A percentile compares a stretch with the other conserved stretches of the same genome.
Evolutionary conservation across 2,797 vertebrate genomes (phyloP).

Genomic region (Dicrostonyx torquatus): DNA sequence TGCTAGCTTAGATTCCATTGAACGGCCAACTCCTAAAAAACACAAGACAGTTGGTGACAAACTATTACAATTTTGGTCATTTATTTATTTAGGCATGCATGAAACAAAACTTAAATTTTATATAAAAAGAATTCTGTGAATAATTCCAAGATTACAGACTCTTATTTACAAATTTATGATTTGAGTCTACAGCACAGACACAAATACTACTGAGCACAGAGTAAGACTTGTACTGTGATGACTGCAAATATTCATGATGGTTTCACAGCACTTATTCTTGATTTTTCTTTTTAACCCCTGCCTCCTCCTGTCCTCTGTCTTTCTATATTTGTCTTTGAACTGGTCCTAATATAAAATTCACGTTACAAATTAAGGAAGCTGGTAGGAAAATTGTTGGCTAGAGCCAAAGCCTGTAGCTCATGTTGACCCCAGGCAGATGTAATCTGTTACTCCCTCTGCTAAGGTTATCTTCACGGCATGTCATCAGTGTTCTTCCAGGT

Average conservation of each 20-base stretch:
- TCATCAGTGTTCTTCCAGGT: background rate
- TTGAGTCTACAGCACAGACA: background rate
- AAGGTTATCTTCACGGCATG: background rate
- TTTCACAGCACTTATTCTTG: background rate
- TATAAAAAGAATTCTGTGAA: background rate
- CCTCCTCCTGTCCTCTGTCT: background rate
- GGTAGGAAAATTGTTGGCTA: background rate
- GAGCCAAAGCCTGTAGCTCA: background rate
- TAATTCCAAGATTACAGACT: background rate
- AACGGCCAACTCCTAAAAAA: slow-evolving; percentile 94
- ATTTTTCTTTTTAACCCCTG: slow-evolving; percentile 31
- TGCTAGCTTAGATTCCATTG: slow-evolving; percentile 94
- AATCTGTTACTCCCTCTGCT: background rate
- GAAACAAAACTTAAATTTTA: slow-evolving; percentile 43
- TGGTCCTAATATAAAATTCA: background rate
- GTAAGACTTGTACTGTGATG: background rate
- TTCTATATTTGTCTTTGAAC: background rate
- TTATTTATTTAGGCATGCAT: background rate
- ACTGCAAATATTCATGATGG: background rate
- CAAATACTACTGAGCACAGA: background rate
- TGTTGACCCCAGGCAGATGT: background rate
- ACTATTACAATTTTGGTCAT: slow-evolving; percentile 19
- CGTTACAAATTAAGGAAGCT: background rate
- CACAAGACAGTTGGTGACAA: slow-evolving; percentile 16
- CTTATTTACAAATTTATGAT: background rate